Conservation (phyloP, 2,888 invertebrate species). For the Aspidapion aeneum region DNA sequence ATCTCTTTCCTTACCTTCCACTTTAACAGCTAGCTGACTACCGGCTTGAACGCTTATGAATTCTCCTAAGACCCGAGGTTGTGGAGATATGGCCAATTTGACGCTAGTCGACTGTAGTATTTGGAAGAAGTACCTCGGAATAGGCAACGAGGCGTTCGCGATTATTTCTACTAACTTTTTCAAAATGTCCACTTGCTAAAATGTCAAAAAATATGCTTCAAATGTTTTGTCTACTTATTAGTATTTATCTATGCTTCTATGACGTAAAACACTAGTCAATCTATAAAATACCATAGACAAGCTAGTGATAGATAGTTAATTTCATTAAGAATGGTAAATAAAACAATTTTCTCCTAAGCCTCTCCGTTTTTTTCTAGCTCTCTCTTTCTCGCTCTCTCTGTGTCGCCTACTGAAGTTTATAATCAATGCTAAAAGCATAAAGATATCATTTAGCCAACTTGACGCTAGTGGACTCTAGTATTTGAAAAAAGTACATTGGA, state of each 20-base stretch:
- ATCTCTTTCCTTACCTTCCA: slow-evolving; percentile 75
- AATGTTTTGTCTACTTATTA: neutral
- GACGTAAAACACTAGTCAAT: too few species aligned
- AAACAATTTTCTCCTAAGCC: too few species aligned
- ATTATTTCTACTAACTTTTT: slow-evolving; percentile 60
- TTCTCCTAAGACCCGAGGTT: slow-evolving; percentile 75
- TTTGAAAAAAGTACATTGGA: slow-evolving; percentile 81
- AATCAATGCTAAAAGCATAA: too few species aligned
- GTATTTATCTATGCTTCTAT: too few species aligned
- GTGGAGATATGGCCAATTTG: slow-evolving; percentile 78
- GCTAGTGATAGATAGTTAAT: too few species aligned
- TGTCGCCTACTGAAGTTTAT: too few species aligned
- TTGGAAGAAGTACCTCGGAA: slow-evolving; percentile 82
- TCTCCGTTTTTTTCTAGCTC: too few species aligned
- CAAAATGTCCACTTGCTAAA: slow-evolving; percentile 54
- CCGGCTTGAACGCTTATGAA: slow-evolving; percentile 80
- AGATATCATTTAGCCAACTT: slow-evolving; percentile 79
- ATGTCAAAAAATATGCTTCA: slow-evolving; percentile 15
- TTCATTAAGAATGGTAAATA: too few species aligned
- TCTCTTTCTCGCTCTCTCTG: too few species aligned
- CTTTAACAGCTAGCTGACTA: slow-evolving; percentile 85
- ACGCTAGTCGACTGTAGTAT: slow-evolving; percentile 77
- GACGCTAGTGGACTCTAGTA: slow-evolving; percentile 75
- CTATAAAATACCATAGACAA: too few species aligned
- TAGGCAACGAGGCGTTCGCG: slow-evolving; percentile 60